These are phyloP conservation scores for Ephialtes manifestator DNA, from an alignment of 2,888 invertebrate genomes.

Conservation along the genomic window DNA sequence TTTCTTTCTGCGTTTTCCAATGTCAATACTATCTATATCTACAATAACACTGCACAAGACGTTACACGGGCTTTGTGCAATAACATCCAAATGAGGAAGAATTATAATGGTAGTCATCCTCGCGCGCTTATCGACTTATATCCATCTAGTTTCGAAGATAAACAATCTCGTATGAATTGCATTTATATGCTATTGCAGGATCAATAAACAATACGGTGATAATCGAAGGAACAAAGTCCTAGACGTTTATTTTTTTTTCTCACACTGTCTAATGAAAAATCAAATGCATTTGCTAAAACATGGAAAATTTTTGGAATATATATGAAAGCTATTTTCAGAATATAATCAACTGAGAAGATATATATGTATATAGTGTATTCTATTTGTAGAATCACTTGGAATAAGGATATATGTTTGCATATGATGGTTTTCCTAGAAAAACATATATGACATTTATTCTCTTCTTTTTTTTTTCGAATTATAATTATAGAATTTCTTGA, in stretches of 20 bases:
- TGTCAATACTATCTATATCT: not conserved
- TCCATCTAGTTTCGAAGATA: constrained; percentile 19
- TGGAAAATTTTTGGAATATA: too few species aligned
- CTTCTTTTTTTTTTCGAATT: too few species aligned
- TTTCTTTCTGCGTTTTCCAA: not conserved
- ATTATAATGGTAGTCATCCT: not conserved
- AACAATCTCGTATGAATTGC: not conserved
- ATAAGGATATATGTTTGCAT: too few species aligned
- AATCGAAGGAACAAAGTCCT: not conserved
- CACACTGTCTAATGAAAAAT: not conserved
- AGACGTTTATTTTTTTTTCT: not conserved
- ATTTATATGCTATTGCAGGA: not conserved
- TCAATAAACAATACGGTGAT: not conserved
- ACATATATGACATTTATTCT: too few species aligned
- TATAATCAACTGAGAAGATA: too few species aligned
- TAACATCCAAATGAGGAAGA: constrained; percentile 5
- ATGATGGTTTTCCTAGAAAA: too few species aligned
- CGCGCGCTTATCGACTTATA: constrained; percentile 9
- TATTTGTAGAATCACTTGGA: too few species aligned
- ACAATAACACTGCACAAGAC: not conserved
- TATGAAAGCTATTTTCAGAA: too few species aligned
- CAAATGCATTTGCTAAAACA: too few species aligned
- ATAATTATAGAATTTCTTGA: too few species aligned
- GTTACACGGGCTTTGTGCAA: not conserved
- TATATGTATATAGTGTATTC: too few species aligned